Conservation (phyloP, 1,140 invertebrate species). For the Drosophila mojavensis region DNA sequence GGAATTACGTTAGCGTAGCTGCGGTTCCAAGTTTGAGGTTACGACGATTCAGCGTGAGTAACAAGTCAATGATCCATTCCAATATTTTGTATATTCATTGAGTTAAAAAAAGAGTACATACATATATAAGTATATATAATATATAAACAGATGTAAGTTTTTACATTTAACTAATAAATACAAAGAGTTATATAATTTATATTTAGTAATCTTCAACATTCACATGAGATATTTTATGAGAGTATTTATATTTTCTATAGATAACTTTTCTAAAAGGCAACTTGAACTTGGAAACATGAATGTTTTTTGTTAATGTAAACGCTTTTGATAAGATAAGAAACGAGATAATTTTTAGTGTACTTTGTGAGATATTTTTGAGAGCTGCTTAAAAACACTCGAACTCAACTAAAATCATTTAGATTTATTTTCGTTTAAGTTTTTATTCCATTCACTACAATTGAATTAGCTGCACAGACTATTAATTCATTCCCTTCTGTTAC, state of each 20-base stretch:
- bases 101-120: neutral
- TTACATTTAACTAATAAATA: too few species aligned
- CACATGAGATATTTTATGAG: neutral
- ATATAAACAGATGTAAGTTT: constrained; percentile 1
- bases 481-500: too few species aligned
- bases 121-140: neutral
- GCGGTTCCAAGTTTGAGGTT: constrained; percentile 51
- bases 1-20: constrained; percentile 97
- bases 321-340: constrained; percentile 12
- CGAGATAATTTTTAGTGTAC: constrained; percentile 2
- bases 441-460: neutral
- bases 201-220: constrained; percentile 12
- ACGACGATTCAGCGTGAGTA: neutral
- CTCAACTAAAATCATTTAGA: too few species aligned
- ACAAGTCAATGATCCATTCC: too few species aligned
- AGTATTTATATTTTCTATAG: neutral
- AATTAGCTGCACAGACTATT: too few species aligned
- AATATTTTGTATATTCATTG: constrained; percentile 14
- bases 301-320: neutral
- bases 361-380: neutral
- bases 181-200: constrained; percentile 23
- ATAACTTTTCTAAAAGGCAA: constrained; percentile 1
- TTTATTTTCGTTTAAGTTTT: neutral
- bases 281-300: neutral
- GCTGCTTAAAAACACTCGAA: neutral